These are phyloP conservation scores for Chironomus tentans DNA, from an alignment of 2,888 invertebrate species.

Conservation along the genomic window DNA sequence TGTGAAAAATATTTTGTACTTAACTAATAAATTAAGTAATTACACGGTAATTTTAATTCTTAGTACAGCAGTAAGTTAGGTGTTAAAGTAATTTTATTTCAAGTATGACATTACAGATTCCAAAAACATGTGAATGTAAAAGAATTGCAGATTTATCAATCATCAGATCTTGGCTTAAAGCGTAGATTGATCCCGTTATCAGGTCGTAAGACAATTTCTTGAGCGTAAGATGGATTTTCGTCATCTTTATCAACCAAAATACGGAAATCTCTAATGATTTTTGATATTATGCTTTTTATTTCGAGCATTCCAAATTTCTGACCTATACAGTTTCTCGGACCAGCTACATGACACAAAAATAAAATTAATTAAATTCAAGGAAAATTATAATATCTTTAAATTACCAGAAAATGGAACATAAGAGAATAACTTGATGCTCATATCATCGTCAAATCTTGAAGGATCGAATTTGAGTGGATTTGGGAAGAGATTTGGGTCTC, in stretches of 20 bases:
- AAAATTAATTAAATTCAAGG: not conserved
- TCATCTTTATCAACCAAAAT: constrained; percentile 32
- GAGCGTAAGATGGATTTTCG: not conserved
- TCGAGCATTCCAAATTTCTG: constrained; percentile 42
- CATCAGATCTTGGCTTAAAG: not conserved
- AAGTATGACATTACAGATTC: too few relatives aligned
- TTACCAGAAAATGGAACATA: constrained; percentile 38
- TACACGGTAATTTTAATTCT: too few relatives aligned
- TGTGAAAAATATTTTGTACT: too few relatives aligned
- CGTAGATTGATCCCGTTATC: not conserved
- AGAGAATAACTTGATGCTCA: constrained; percentile 31
- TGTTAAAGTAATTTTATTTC: too few relatives aligned
- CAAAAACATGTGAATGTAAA: too few relatives aligned
- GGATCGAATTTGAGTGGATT: constrained; percentile 37
- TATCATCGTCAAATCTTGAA: constrained; percentile 34
- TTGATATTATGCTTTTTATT: constrained; percentile 38
- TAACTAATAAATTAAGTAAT: too few relatives aligned
- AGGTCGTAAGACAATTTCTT: not conserved
- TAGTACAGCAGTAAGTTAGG: too few relatives aligned
- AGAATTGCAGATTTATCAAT: too few relatives aligned
- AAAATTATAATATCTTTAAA: not conserved
- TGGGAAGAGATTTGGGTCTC: constrained; percentile 34
- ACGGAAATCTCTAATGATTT: constrained; percentile 37
- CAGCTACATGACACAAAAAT: not conserved
- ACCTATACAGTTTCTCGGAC: constrained; percentile 28